Evolutionary conservation across 2,888 invertebrate genomes (phyloP), one percentile per base, ranked within the genome.

Genomic region (Galerucella pusilla): DNA sequence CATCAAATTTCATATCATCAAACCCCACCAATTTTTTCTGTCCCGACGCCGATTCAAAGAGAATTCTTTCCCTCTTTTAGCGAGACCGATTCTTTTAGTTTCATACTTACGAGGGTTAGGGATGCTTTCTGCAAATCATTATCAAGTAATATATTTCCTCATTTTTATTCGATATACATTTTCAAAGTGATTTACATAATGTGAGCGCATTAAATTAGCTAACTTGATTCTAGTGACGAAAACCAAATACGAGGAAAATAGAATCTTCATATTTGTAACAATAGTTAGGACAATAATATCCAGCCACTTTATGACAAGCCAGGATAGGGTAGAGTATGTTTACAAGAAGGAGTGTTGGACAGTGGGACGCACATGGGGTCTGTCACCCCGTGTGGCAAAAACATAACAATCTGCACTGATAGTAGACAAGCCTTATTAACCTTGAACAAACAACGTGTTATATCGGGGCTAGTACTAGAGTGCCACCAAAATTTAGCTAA

Each of bases 111-210:
- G 49, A 49, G 49, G 35, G 61, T 49, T 28, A 59, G 71, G 66
- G 66, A 64, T 63, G 72, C 28, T 66, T 72, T 72, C 46, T 67
- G 72, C 66, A 72, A 72, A 72, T 72, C 72, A 72, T 72, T 72
- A 72, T 67, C 72, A 60, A 45, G 72, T 66, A 72, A 72, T 72
- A 72, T 66, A 72, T 72, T 72, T 72, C 49, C 49, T 67, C 60
- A 66, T 66, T 72, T 72, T 66, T 59, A 45, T 72, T 60, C 72
- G 60, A 72, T 72, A 54, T 61, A 67, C 52, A 49, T 63, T 60
- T 66, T 57, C 46, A n/a, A 66, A 66, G 66, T 46, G 71, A 71
- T 71, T 67, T 67, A 25, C 66, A 72, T 72, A 72, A 72, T 67
- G 66, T 49, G n/a, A 57, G 49, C 35, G 72, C 59, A 72, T 72